Conservation (phyloP, 30 jellyfish, hydroid and myxozoan species). For the Aurelia coerulea region DNA sequence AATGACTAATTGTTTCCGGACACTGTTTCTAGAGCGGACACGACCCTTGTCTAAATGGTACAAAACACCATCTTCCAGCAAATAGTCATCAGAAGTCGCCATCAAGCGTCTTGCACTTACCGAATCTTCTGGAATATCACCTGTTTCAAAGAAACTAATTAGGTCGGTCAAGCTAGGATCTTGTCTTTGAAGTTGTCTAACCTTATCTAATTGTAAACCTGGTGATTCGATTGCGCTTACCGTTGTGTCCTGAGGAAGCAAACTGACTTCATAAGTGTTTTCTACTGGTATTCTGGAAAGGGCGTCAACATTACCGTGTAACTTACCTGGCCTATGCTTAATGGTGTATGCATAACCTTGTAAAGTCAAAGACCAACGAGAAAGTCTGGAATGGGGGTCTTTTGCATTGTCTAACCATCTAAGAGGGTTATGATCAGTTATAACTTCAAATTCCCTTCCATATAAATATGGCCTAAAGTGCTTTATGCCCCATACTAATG, state of each 20-base stretch:
- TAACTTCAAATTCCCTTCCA: constrained; percentile 38
- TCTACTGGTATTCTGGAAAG: constrained; percentile 43
- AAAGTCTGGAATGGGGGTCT: constrained; percentile 49
- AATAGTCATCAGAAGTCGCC: constrained; percentile 50
- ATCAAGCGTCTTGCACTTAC: constrained; percentile 25
- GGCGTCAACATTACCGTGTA: constrained; percentile 50
- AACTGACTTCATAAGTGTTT: not conserved
- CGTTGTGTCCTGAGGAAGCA: constrained; percentile 16
- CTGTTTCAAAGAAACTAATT: constrained; percentile 4
- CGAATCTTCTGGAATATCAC: constrained; percentile 3
- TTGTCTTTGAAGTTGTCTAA: constrained; percentile 7
- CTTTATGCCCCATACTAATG: constrained; percentile 58
- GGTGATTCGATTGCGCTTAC: too few relatives aligned
- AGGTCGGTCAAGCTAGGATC: constrained; percentile 25
- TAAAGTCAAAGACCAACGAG: constrained; percentile 59
- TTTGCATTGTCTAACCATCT: constrained; percentile 57
- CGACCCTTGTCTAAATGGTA: too few relatives aligned
- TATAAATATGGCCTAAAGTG: constrained; percentile 59
- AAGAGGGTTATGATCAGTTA: constrained; percentile 58
- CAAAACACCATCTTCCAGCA: constrained; percentile 49
- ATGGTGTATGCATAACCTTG: constrained; percentile 48
- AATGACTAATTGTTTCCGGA: too few relatives aligned
- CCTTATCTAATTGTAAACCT: not conserved
- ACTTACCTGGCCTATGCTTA: too few relatives aligned
- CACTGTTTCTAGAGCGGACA: too few relatives aligned